These are phyloP conservation scores for Anas acuta DNA, from an alignment of 2,797 vertebrate genomes.

Conservation along the genomic window DNA sequence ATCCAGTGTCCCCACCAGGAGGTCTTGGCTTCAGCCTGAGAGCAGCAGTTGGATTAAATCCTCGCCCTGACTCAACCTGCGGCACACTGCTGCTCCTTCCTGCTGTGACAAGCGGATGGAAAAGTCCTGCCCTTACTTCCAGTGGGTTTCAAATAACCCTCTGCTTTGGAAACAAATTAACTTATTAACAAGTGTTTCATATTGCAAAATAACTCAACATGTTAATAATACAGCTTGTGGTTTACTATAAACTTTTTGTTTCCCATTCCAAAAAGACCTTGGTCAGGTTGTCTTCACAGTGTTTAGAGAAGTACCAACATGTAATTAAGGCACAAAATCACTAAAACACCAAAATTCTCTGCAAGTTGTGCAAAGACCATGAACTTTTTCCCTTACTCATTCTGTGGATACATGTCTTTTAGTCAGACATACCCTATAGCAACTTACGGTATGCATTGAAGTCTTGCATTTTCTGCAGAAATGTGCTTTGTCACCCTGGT, in stretches of 20 bases:
- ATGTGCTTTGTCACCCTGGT: constrained; percentile 29
- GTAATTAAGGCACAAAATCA: background rate
- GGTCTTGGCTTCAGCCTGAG: background rate
- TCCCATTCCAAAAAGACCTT: background rate
- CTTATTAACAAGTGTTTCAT: background rate
- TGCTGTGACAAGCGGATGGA: background rate
- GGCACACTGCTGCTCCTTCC: background rate
- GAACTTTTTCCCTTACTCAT: background rate
- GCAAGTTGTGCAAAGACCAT: background rate
- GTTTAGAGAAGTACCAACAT: background rate
- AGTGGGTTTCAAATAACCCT: background rate
- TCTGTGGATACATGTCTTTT: background rate
- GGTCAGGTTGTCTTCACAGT: background rate
- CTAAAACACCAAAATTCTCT: background rate
- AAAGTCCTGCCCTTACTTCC: background rate
- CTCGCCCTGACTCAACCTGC: constrained; percentile 10
- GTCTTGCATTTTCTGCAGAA: background rate
- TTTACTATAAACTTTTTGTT: background rate
- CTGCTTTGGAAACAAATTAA: background rate
- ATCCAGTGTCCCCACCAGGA: background rate
- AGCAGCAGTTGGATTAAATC: constrained; percentile 21
- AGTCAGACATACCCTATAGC: background rate
- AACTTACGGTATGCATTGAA: background rate
- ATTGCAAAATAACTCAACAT: background rate
- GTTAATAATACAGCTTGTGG: background rate